These are phyloP conservation scores for Clangula hyemalis DNA, from an alignment of 2,797 vertebrate species.

Conservation along the genomic window DNA sequence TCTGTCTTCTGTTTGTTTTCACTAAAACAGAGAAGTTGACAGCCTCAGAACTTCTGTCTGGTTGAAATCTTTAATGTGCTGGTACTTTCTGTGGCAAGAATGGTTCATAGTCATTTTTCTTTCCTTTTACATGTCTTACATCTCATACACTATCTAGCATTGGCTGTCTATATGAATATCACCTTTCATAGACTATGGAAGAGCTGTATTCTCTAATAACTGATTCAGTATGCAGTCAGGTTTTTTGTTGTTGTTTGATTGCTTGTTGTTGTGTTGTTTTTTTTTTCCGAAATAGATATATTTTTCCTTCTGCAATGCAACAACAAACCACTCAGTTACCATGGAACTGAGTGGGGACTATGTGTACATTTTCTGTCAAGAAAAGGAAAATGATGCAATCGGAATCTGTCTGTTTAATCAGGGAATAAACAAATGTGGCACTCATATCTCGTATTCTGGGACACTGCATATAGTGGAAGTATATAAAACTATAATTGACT, in stretches of 20 bases:
- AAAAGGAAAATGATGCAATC: neutral
- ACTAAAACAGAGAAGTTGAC: slow-evolving; percentile 31
- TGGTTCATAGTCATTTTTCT: neutral
- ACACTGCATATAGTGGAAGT: neutral
- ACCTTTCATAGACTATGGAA: neutral
- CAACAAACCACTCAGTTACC: neutral
- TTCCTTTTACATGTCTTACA: neutral
- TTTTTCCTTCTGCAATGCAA: neutral
- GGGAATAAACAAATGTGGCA: neutral
- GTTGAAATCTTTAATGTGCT: slow-evolving; percentile 7
- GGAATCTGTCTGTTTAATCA: neutral
- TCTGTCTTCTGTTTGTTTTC: slow-evolving; percentile 11
- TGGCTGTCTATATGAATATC: neutral
- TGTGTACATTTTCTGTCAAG: neutral
- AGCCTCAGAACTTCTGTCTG: slow-evolving; percentile 39
- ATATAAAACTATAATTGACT: neutral
- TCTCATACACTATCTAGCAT: neutral
- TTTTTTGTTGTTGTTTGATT: too few relatives aligned
- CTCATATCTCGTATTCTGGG: neutral
- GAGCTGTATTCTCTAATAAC: neutral
- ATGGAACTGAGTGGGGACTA: neutral
- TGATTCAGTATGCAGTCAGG: neutral
- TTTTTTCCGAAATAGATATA: neutral
- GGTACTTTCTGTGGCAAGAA: neutral
- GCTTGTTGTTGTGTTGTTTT: neutral